Evolutionary conservation across 2,888 invertebrate species (phyloP).

Genomic region (Caenorhabditis macrosperma): DNA sequence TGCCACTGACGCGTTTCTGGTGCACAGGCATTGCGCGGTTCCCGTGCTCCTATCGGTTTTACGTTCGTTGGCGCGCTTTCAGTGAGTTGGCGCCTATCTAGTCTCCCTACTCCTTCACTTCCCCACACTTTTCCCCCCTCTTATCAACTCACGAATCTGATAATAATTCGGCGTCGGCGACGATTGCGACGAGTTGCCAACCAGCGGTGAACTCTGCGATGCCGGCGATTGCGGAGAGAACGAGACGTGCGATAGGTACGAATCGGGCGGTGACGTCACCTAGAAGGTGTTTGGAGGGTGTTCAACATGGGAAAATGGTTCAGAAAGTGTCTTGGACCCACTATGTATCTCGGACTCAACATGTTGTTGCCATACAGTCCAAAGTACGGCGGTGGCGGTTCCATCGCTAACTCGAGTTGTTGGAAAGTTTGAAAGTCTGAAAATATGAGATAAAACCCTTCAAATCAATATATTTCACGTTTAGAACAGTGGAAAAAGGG

Average conservation of each 20-base stretch:
- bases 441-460: background rate
- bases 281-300: background rate
- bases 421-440: background rate
- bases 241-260: constrained; percentile 3
- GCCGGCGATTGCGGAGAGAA: background rate
- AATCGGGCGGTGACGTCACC: constrained; percentile 26
- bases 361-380: constrained; percentile 45
- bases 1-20: no score
- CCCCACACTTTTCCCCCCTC: background rate
- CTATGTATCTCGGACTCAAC: constrained; percentile 40
- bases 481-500: background rate
- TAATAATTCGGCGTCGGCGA: constrained; percentile 9
- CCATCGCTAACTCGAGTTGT: no score
- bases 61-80: background rate
- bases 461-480: background rate
- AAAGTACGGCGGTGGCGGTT: constrained; percentile 18
- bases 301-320: background rate
- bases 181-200: no score
- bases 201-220: background rate
- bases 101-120: background rate
- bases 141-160: constrained; percentile 37
- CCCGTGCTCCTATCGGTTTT: no score
- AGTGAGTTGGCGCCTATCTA: background rate
- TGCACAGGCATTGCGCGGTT: no score
- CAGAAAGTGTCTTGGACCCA: constrained; percentile 38